These are phyloP conservation scores for Solenopsis invicta DNA, from an alignment of 1,140 invertebrate species.

Conservation along the genomic window DNA sequence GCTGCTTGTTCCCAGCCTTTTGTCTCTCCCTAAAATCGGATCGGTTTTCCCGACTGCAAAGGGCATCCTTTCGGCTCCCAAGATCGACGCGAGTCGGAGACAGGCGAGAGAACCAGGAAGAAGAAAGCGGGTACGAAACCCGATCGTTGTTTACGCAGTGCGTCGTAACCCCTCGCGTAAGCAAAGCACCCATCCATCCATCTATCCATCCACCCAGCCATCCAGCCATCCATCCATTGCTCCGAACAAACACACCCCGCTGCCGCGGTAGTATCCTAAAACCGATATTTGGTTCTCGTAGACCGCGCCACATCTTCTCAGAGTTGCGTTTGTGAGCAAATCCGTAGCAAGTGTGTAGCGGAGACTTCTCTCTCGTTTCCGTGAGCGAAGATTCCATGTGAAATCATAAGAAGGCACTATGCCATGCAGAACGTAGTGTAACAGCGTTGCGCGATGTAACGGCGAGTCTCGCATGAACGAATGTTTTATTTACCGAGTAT, in stretches of 20 bases:
- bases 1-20: slow-evolving; percentile 48
- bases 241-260: slow-evolving; percentile 79
- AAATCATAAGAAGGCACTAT: background rate
- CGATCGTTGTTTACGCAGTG: slow-evolving; percentile 84
- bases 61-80: slow-evolving; percentile 65
- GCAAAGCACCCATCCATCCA: slow-evolving; percentile 76
- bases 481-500: background rate
- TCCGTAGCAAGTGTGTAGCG: background rate
- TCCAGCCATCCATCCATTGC: slow-evolving; percentile 55
- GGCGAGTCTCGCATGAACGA: background rate
- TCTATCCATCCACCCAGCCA: slow-evolving; percentile 66
- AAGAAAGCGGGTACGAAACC: slow-evolving; percentile 79
- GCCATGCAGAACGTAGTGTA: background rate
- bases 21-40: slow-evolving; percentile 73
- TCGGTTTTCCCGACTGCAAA: slow-evolving; percentile 71
- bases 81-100: slow-evolving; percentile 64
- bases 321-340: slow-evolving; percentile 2
- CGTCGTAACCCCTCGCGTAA: slow-evolving; percentile 81
- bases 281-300: slow-evolving; percentile 63
- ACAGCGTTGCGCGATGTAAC: background rate
- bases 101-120: slow-evolving; percentile 68
- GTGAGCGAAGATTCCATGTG: background rate
- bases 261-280: slow-evolving; percentile 57
- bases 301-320: background rate
- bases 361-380: background rate